Base-by-base conservation (phyloP, 2,888 invertebrate genomes). In the Eustalomyia histrio region DNA sequence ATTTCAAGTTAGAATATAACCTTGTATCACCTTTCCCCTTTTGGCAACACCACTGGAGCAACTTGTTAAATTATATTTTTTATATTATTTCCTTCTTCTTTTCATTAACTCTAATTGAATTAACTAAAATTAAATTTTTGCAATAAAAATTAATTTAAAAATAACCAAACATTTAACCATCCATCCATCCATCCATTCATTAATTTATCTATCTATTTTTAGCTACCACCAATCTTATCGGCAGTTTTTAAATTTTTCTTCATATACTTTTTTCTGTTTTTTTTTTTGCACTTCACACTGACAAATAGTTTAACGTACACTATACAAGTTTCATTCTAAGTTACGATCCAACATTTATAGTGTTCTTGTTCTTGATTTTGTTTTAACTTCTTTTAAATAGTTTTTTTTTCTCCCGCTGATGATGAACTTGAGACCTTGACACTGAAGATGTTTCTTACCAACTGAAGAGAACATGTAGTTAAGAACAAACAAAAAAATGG, bases 371-470 rank as follows among this genome's bases (percentile, higher is more conserved):
- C 17, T 50, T 69, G 60, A 53, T 14, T 10, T 67, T 60, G 64
- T 47, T 24, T 63, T 43, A 33, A 52, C 35, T 60, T 14, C 60
- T 60, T 69, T 29, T 6, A 29, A 21, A 21, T 21, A n/a, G 2
- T 24, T 24, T 24, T 29, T 29, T 29, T 29, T 61, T 72, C n/a
- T 64, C 47, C 78, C 80, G 80, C 69, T 52, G 80, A 18, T 78
- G 79, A 85, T 88, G 89, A 89, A 89, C 87, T 89, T 87, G 87
- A 90, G 90, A 90, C 91, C 91, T 91, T 91, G 91, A 91, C 91
- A 91, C 90, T 91, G 91, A 89, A 88, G 91, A 90, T 86, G 90
- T 87, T 90, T 86, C 88, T 89, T 88, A 85, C 86, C 87, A 87
- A 90, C 90, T 90, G 88, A 78, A 78, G 65, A 61, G 43, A 65